Conservation (phyloP, 2,888 invertebrate genomes). For the Coremacera marginata region DNA sequence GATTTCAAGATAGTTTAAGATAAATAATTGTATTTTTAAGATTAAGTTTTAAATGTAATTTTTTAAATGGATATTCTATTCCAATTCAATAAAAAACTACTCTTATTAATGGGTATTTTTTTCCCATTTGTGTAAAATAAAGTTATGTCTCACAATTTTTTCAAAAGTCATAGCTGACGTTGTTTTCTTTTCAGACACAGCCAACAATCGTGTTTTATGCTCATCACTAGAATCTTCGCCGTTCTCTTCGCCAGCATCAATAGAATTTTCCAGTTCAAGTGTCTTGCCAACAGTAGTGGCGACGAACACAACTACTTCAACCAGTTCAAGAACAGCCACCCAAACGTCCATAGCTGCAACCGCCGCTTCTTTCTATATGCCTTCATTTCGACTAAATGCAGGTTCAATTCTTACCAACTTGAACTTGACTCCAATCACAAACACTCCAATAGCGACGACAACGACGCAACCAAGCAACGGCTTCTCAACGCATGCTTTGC, state of each 20-base stretch:
- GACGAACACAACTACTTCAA: constrained; percentile 38
- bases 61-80: too few species aligned
- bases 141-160: too few species aligned
- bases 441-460: constrained; percentile 1
- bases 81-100: too few species aligned
- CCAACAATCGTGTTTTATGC: constrained; percentile 57
- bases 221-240: constrained; percentile 67
- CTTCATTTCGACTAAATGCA: constrained; percentile 29
- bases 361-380: constrained; percentile 20
- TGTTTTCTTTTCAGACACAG: constrained; percentile 52
- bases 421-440: constrained; percentile 1
- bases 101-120: too few species aligned
- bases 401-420: not conserved
- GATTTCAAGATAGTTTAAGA: too few species aligned
- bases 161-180: not conserved
- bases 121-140: too few species aligned
- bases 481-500: constrained; percentile 1
- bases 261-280: constrained; percentile 55
- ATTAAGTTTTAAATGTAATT: too few species aligned
- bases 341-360: constrained; percentile 18
- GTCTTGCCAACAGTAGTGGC: not conserved
- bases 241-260: constrained; percentile 66
- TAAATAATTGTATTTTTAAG: too few species aligned
- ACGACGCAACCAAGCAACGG: not conserved
- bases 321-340: constrained; percentile 34